These are phyloP conservation scores for Rhadina sibilatrix DNA, from an alignment of 2,113 vertebrate genomes.

Conservation along the genomic window DNA sequence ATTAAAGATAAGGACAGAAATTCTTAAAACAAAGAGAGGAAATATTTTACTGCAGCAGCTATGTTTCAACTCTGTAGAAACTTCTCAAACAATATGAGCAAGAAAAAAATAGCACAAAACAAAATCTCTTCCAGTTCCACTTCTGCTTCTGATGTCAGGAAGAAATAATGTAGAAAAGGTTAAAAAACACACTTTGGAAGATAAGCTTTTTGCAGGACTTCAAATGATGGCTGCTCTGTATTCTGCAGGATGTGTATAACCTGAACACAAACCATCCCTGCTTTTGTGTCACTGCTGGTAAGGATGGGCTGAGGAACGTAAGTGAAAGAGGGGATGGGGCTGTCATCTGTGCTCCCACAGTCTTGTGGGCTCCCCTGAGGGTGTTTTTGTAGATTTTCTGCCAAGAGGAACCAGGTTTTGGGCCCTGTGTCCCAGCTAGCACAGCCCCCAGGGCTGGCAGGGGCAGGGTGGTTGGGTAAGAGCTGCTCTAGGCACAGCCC, in stretches of 20 bases:
- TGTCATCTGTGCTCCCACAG: neutral
- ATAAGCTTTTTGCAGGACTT: neutral
- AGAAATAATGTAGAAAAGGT: neutral
- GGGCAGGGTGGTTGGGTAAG: fast-evolving
- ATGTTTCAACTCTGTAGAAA: neutral
- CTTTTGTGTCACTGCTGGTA: neutral
- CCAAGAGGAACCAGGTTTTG: neutral
- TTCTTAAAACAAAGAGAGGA: neutral
- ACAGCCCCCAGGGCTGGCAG: neutral
- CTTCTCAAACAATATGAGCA: neutral
- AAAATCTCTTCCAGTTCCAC: neutral
- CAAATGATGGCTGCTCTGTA: neutral
- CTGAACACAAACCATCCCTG: neutral
- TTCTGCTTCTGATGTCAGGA: neutral
- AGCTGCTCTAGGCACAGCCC: neutral
- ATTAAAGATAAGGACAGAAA: neutral
- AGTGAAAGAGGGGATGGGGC: neutral
- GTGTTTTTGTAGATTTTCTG: neutral
- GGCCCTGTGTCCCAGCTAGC: neutral
- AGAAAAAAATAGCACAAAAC: neutral
- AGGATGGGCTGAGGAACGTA: neutral
- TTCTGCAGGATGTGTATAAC: neutral
- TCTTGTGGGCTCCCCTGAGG: neutral
- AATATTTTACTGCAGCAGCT: neutral
- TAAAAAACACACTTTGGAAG: neutral